Conservation (phyloP, 2,797 vertebrate genomes). For the Clarias pachynema region DNA sequence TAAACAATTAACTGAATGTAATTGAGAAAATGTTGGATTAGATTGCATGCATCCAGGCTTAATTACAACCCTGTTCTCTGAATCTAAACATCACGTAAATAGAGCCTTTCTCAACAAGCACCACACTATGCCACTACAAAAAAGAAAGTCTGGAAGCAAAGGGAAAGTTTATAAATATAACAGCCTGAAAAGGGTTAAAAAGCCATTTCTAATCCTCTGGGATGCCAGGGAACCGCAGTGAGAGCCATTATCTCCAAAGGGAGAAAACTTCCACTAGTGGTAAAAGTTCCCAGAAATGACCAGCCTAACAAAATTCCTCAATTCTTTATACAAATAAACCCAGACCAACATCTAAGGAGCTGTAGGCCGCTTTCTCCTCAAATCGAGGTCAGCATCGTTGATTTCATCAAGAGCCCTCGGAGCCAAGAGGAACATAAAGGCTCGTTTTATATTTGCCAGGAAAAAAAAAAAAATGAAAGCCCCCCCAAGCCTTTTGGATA, state of each 20-base stretch:
- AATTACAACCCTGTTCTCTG: neutral
- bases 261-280: neutral
- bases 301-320: neutral
- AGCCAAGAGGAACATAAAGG: neutral
- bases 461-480: neutral
- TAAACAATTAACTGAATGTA: neutral
- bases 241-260: neutral
- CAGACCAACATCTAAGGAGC: neutral
- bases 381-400: neutral
- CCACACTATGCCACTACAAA: neutral
- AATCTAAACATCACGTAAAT: neutral
- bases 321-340: neutral
- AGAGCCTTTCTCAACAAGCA: neutral
- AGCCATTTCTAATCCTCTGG: neutral
- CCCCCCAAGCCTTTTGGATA: neutral
- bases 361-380: too few relatives aligned
- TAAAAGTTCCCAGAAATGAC: neutral
- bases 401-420: neutral
- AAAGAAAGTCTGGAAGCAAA: neutral
- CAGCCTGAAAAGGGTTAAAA: neutral
- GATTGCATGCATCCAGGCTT: neutral
- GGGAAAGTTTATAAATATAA: neutral
- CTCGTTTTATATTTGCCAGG: neutral
- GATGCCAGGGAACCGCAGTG: neutral
- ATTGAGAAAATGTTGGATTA: neutral